Conservation (phyloP, 2,113 vertebrate genomes). For the Choloepus hoffmanni region DNA sequence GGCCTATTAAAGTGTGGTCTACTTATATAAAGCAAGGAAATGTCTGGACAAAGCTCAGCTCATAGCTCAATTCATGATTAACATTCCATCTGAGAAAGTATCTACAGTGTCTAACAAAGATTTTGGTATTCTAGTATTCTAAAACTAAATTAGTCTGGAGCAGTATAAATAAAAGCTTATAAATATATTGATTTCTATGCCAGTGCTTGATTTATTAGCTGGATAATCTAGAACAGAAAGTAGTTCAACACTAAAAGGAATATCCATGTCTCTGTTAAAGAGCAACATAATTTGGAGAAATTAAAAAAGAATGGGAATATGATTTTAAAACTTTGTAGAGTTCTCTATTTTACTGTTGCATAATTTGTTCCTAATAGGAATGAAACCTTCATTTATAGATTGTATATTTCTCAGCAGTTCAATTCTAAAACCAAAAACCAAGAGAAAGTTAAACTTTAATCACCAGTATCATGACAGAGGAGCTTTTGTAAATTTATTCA, state of each 20-base stretch:
- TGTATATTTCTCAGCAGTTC: neutral
- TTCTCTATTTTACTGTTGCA: neutral
- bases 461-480: neutral
- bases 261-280: neutral
- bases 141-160: neutral
- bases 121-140: no score
- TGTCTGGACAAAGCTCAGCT: neutral
- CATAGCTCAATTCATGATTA: neutral
- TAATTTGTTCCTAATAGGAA: neutral
- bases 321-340: neutral
- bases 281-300: neutral
- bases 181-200: neutral
- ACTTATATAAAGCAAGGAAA: neutral
- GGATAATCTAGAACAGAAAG: neutral
- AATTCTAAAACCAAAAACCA: conserved; percentile 2
- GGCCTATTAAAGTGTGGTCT: neutral
- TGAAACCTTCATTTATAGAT: neutral
- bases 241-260: neutral
- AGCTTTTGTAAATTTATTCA: neutral
- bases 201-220: neutral
- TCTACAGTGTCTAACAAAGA: neutral
- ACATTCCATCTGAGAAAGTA: neutral
- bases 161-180: neutral
- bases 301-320: neutral
- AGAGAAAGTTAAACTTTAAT: neutral